Base-by-base conservation (phyloP, 2,888 invertebrate genomes). In the Polia nebulosa region DNA sequence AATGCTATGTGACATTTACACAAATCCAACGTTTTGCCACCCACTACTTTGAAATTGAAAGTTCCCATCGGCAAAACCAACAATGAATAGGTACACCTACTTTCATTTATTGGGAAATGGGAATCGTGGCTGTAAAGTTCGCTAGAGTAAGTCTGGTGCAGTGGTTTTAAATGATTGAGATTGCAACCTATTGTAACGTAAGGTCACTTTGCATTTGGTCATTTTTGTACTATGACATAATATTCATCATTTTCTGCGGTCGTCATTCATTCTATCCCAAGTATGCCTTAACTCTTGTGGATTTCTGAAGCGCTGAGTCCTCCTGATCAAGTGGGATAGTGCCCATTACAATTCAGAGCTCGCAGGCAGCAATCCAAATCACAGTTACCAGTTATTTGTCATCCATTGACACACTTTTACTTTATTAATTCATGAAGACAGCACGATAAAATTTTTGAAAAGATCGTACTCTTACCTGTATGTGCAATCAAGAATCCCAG, bases 1-100 rank as follows among this genome's bases (percentile, higher is more conserved):
- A 86, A 81, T 85, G 87, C 85, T 84, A 85, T 85, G 81, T 88
- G 91, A 86, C 90, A 91, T 91, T 91, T 90, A 80, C 82, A 82
- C 74, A 76, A 87, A 81, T 83, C 76, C 76, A 76, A 81, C 76
- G 81, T 80, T 81, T 79, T 83, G 64, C 82, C 79, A 80, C 78
- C 81, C 78, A 82, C 74, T 73, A 64, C 63, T 68, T 70, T 76
- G 64, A 71, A 83, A 82, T 86, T 82, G 78, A 83, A 82, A 83
- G 81, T 79, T 79, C 75, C 70, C 56, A 72, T 62, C 52, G 61
- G 53, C 72, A 63, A 74, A 67, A 67, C 61, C 55, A 72, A 79
- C 80, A 68, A 79, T 75, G 72, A 66, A 64, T 76, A 29, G 73
- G 17, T 62, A 62, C 67, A 72, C 52, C 63, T 69, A 56, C 64